phyloP scores from a whole-genome alignment of 2,888 invertebrate genomes.

The Acrobeloides nanus region DNA sequence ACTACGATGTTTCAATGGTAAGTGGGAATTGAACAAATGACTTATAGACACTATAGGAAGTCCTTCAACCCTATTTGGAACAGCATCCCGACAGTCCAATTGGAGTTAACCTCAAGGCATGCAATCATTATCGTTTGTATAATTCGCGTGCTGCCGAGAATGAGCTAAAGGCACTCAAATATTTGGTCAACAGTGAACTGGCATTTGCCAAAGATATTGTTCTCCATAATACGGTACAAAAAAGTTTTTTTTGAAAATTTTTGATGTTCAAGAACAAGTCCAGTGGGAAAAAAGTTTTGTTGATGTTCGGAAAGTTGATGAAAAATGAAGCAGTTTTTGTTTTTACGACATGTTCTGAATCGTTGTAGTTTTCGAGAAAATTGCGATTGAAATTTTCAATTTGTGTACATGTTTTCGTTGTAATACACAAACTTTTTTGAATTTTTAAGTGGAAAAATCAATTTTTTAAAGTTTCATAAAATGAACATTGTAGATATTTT shows the following conservation, averaged over 20 bases:
- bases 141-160: conserved; percentile 84
- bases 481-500: no score
- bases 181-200: conserved; percentile 31
- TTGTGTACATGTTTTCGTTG: no score
- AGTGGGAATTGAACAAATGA: conserved; percentile 8
- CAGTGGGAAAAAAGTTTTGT: no score
- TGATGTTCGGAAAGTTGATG: no score
- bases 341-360: no score
- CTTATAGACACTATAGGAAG: conserved; percentile 28
- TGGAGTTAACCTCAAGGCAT: conserved; percentile 83
- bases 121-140: conserved; percentile 75
- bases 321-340: no score
- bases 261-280: conserved; percentile 1
- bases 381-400: no score
- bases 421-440: no score
- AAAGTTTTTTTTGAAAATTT: background rate
- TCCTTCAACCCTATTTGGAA: conserved; percentile 65
- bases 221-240: conserved; percentile 75
- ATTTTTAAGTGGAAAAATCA: no score
- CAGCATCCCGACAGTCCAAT: conserved; percentile 86
- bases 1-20: conserved; percentile 87
- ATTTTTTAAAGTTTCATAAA: no score
- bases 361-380: no score
- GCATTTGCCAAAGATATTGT: conserved; percentile 61
- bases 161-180: conserved; percentile 23